phyloP scores from a whole-genome alignment of 2,888 invertebrate species.

The Mesoligia furuncula region DNA sequence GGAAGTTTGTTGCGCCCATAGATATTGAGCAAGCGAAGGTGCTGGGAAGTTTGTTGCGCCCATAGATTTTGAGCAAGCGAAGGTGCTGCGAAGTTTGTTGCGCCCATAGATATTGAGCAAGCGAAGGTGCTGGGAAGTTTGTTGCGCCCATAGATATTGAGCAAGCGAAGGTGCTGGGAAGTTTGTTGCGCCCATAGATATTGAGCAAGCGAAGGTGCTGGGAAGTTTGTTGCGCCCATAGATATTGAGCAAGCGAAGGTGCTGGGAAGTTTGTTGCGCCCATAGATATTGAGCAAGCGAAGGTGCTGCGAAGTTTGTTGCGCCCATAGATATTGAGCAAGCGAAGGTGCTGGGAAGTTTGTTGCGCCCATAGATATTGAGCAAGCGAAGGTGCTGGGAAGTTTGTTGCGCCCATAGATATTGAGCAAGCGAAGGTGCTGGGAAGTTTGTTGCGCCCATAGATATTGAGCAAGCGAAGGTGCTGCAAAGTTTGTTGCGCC shows the following conservation, averaged over 20 bases:
- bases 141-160: no score
- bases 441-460: not conserved
- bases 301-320: not conserved
- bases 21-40: not conserved
- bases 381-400: not conserved
- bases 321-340: no score
- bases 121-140: not conserved
- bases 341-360: not conserved
- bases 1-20: not conserved
- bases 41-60: not conserved
- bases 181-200: no score
- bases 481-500: not conserved
- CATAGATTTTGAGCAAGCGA: not conserved
- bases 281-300: not conserved
- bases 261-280: not conserved
- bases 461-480: not conserved
- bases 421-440: not conserved
- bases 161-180: not conserved
- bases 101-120: no score
- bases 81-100: not conserved
- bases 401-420: no score
- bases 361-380: no score
- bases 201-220: not conserved
- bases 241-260: not conserved
- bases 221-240: not conserved